These are phyloP conservation scores for Halesus radiatus DNA, from an alignment of 1,140 invertebrate species.

Conservation along the genomic window DNA sequence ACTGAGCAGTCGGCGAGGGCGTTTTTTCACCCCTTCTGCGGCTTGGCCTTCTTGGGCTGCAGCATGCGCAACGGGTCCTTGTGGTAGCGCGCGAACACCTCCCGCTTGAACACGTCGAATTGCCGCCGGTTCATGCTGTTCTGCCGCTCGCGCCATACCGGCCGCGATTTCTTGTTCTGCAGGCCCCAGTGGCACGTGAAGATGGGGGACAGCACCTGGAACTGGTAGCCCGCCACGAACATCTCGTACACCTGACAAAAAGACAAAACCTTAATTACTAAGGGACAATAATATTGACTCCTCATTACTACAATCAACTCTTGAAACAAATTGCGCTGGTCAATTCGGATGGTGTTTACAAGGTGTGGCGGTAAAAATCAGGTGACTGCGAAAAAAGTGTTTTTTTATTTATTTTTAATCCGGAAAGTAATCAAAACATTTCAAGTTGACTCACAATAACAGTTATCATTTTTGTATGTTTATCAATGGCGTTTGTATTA, in stretches of 20 bases:
- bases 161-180: constrained; percentile 81
- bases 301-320: too few relatives aligned
- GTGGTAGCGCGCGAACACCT: constrained; percentile 84
- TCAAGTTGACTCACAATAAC: too few relatives aligned
- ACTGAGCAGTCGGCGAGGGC: constrained; percentile 54
- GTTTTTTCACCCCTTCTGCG: constrained; percentile 54
- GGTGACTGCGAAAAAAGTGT: too few relatives aligned
- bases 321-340: too few relatives aligned
- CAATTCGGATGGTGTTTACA: too few relatives aligned
- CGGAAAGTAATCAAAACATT: too few relatives aligned
- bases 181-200: constrained; percentile 94
- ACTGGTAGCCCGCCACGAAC: constrained; percentile 90
- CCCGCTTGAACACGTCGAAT: constrained; percentile 87
- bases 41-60: constrained; percentile 58
- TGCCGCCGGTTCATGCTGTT: constrained; percentile 86
- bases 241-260: constrained; percentile 91
- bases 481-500: too few relatives aligned
- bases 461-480: too few relatives aligned
- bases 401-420: too few relatives aligned
- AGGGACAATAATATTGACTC: too few relatives aligned
- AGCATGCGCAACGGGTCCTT: constrained; percentile 74
- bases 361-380: too few relatives aligned
- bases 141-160: constrained; percentile 87
- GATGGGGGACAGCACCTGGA: constrained; percentile 89
- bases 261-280: constrained; percentile 24